Conservation (phyloP, 1,140 invertebrate genomes). For the Drosophila mauritiana region DNA sequence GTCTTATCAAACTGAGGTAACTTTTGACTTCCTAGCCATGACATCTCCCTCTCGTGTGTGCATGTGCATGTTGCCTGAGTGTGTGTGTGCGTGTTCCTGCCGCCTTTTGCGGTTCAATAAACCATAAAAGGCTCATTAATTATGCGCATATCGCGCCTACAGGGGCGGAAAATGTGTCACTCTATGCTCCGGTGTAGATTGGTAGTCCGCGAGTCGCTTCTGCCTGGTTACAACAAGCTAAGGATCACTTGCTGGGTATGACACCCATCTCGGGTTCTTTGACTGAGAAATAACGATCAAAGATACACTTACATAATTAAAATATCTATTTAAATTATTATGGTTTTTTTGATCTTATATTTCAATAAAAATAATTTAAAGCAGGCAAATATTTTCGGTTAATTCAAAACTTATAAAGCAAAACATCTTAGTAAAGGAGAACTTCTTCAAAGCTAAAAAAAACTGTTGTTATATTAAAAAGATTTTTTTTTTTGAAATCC, state of each 20-base stretch:
- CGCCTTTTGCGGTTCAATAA: conserved; percentile 81
- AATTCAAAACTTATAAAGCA: neutral
- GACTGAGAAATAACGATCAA: no score
- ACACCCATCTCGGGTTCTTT: neutral
- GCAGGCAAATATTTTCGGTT: no score
- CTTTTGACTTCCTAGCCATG: conserved; percentile 60
- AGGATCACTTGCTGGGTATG: conserved; percentile 4
- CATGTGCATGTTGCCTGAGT: conserved; percentile 24
- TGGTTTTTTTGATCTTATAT: no score
- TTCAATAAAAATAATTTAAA: no score
- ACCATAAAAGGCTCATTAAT: conserved; percentile 85
- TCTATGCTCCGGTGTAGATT: conserved; percentile 44
- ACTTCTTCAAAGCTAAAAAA: neutral
- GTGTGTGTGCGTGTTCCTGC: conserved; percentile 31
- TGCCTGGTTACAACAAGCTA: conserved; percentile 21
- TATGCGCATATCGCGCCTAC: conserved; percentile 84
- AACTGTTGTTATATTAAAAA: neutral
- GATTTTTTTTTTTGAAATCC: no score
- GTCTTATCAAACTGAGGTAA: conserved; percentile 61
- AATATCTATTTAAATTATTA: no score
- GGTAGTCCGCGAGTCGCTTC: conserved; percentile 12
- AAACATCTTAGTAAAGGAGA: neutral
- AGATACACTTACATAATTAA: no score
- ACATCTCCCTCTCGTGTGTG: conserved; percentile 34
- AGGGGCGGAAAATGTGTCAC: conserved; percentile 81